phyloP scores from a whole-genome alignment of 2,888 invertebrate genomes.

The Oscheius myriophilus region DNA sequence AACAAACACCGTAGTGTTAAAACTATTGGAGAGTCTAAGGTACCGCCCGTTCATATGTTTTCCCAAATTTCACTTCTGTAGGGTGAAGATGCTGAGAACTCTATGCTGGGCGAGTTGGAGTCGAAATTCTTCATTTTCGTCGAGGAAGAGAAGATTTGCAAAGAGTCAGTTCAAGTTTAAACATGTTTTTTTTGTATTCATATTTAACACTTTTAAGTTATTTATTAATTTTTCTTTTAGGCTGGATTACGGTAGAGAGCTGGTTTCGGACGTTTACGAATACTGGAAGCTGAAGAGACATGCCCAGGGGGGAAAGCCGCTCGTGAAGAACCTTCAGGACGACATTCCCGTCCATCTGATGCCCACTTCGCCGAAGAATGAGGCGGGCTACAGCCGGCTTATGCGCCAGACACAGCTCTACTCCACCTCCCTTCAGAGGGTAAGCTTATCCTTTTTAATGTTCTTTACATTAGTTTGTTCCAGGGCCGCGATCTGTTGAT shows the following conservation, averaged over 20 bases:
- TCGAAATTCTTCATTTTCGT: conserved; percentile 40
- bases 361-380: background rate
- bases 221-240: conserved; percentile 74
- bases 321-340: conserved; percentile 37
- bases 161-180: conserved; percentile 33
- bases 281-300: conserved; percentile 94
- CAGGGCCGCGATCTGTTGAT: conserved; percentile 22
- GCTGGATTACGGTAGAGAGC: conserved; percentile 85
- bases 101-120: conserved; percentile 37
- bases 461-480: background rate
- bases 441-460: background rate
- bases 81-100: conserved; percentile 16
- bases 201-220: background rate
- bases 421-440: too few relatives aligned
- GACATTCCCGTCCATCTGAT: conserved; percentile 65
- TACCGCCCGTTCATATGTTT: background rate
- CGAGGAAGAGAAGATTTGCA: conserved; percentile 36
- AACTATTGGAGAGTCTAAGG: background rate
- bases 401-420: too few relatives aligned
- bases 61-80: background rate
- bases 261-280: conserved; percentile 80
- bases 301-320: conserved; percentile 27
- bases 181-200: background rate
- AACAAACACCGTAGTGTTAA: conserved; percentile 26
- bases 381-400: too few relatives aligned